Base-by-base conservation (phyloP, 2,797 vertebrate genomes). In the Lophius americanus region DNA sequence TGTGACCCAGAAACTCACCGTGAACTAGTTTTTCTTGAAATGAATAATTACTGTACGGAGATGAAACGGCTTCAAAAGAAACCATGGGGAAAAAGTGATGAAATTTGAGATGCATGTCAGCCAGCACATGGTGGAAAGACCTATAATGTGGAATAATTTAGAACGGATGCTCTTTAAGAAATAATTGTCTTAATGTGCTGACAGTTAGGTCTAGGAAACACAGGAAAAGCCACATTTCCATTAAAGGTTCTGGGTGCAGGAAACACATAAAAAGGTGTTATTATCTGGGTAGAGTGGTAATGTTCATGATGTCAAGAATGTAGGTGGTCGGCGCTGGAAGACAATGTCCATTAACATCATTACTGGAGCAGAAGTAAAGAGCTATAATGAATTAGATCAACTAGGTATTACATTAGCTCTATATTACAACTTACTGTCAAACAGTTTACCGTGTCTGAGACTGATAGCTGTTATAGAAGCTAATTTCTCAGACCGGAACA, bases 1-100 rank as follows among this genome's bases (percentile, higher is more conserved):
- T 55, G 55, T 82, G 82, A 80, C 83, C 86, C 77, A 87, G 78
- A 90, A 89, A 86, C 68, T 78, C 47, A 56, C 67, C 52, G 60
- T 56, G 73, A 83, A 79, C 73, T 66, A 39, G 10, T 73, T 23
- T 86, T 80, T 76, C 76, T 53, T 78, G 70, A 85, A 74, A 82
- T 82, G 64, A 80, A 85, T 82, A 85, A 88, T 87, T 81, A 81
- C 58, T 78, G 64, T 3, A 5, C 46, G 46, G 77, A 65, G 64
- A 64, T 42, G 51, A 73, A 78, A 74, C 13, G 55, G 38, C 75
- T 75, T 76, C 64, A 64, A 67, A 76, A 70, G 44, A 41, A 79
- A 53, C 49, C 11, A 58, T 44, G 43, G 10, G 37, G 10, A 68
- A 78, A 78, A 68, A 59, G 69, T 54, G 51, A 75, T 58, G 39